These are phyloP conservation scores for Lutjanus argentimaculatus DNA, from an alignment of 2,797 vertebrate genomes.

Conservation along the genomic window DNA sequence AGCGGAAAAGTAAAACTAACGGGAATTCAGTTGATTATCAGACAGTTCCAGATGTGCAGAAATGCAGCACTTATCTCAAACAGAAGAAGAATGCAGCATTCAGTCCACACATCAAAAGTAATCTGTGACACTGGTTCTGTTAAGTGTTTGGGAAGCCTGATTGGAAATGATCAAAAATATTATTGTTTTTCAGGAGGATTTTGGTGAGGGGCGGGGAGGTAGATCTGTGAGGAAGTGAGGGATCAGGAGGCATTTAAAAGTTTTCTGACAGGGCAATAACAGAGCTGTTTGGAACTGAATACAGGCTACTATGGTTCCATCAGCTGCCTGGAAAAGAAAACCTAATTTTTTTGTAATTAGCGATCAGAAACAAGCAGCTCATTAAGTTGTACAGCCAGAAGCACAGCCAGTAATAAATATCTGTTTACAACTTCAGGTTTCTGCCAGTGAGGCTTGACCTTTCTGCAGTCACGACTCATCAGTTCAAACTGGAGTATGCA, in stretches of 20 bases:
- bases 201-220: too few species aligned
- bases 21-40: too few species aligned
- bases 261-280: background rate
- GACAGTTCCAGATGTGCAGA: background rate
- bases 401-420: constrained; percentile 14
- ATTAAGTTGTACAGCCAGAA: constrained; percentile 1
- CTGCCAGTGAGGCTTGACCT: background rate
- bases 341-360: background rate
- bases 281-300: background rate
- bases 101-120: too few species aligned
- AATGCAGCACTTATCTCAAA: background rate
- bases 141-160: background rate
- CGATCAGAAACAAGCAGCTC: background rate
- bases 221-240: background rate
- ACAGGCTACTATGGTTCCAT: background rate
- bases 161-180: background rate
- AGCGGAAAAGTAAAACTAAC: background rate
- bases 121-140: background rate
- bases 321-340: background rate
- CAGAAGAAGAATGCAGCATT: too few species aligned
- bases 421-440: background rate
- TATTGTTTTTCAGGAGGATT: background rate
- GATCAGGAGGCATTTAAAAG: background rate
- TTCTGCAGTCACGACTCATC: constrained; percentile 8
- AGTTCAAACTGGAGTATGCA: background rate